phyloP scores from a whole-genome alignment of 2,797 vertebrate genomes.

The Spinus pinus region DNA sequence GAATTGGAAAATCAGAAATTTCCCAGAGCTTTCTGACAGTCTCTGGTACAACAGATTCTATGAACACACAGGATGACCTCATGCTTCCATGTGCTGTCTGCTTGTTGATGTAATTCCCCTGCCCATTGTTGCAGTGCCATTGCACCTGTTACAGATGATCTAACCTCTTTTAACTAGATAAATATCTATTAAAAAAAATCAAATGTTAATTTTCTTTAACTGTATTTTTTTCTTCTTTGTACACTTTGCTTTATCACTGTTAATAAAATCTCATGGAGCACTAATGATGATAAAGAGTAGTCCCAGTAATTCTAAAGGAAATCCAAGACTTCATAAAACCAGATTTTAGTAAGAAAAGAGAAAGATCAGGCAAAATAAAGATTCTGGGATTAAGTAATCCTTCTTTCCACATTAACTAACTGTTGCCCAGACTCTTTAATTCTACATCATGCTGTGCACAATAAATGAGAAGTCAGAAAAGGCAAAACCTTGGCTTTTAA shows the following conservation, averaged over 20 bases:
- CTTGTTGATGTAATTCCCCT: not conserved
- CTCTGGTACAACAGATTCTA: accelerated
- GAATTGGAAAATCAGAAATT: not conserved
- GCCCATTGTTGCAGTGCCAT: not conserved
- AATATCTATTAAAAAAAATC: not conserved
- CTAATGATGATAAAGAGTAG: not conserved
- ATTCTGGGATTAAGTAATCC: not conserved
- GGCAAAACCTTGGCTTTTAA: not conserved
- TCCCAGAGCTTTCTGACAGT: not conserved
- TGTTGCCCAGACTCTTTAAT: not conserved
- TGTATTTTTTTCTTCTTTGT: not conserved
- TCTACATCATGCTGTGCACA: not conserved
- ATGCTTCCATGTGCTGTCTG: not conserved
- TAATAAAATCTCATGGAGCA: not conserved
- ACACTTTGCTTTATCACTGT: not conserved
- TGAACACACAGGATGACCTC: not conserved
- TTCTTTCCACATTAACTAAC: not conserved
- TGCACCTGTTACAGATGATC: not conserved
- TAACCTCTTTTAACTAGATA: not conserved
- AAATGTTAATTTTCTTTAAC: not conserved
- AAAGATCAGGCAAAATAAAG: not conserved
- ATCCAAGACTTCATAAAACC: not conserved
- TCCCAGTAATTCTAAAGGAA: not conserved
- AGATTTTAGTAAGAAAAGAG: not conserved
- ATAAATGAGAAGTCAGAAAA: not conserved